These are phyloP conservation scores for Harlomillsia oculata DNA, from an alignment of 1,140 invertebrate species.

Conservation along the genomic window DNA sequence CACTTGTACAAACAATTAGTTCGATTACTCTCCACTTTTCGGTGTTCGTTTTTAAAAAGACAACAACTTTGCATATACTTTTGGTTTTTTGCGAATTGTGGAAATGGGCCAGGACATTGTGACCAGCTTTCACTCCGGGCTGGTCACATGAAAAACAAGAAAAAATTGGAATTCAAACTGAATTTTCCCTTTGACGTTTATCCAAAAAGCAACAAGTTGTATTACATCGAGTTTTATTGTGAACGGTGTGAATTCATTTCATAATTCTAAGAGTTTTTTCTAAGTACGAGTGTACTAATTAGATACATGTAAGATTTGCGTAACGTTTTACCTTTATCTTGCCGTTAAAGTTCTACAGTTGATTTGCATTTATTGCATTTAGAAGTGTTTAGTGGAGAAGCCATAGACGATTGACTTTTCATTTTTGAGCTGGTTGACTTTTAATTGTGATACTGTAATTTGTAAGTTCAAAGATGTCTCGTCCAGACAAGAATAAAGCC, in stretches of 20 bases:
- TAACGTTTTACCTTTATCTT: neutral
- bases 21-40: neutral
- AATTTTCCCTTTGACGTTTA: neutral
- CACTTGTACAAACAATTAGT: neutral
- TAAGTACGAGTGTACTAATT: neutral
- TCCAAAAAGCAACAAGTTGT: no score
- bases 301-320: neutral
- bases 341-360: neutral
- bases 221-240: no score
- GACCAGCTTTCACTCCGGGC: no score
- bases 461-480: slow-evolving; percentile 9
- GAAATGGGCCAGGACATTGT: no score
- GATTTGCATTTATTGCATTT: neutral
- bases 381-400: neutral
- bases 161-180: neutral
- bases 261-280: no score
- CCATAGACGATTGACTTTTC: neutral
- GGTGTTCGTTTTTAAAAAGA: neutral
- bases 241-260: no score
- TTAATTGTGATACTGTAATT: neutral
- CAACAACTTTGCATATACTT: neutral
- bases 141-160: neutral
- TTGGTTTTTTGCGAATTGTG: no score
- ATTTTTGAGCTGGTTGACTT: neutral
- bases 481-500: slow-evolving; percentile 13